Base-by-base conservation (phyloP, 1,140 invertebrate genomes). In the Ephestia elutella region DNA sequence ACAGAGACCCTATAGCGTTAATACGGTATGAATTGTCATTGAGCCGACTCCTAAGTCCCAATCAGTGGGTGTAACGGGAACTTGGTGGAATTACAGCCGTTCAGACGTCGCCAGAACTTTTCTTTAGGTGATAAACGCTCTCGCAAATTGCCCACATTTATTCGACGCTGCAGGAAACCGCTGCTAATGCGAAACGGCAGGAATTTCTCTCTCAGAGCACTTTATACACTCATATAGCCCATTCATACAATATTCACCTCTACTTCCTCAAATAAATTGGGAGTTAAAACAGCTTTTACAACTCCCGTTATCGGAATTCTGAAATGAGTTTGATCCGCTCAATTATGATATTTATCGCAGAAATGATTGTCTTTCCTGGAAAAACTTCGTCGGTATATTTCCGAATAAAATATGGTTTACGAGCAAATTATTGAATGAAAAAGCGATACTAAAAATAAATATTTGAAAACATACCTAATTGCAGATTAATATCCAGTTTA, bases 111-210 rank as follows among this genome's bases (percentile, higher is more conserved):
- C 69, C 65, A 67, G 70, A 76, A 83, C 76, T 81, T 83, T 86
- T 86, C 80, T 80, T 82, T 80, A 71, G 72, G 79, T 80, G 78
- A 86, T 82, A 80, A 82, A 82, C 76, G 79, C 65, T 75, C 71
- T 75, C 75, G 66, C 73, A 78, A 80, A 80, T 83, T 80, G 71
- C 75, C 71, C 69, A 73, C 76, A 80, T 80, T 82, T 83, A 75
- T 80, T 72, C 66, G 70, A 70, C 66, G 66, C 73, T 54, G 63
- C 54, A 65, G 75, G 66, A 71, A 75, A 71, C 72, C 72, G 68
- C 69, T 51, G 64, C 69, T 75, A 78, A 73, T 76, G 72, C 77
- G 70, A 56, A 68, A 57, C 49, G 63, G 53, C 59, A 62, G 66
- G 63, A 68, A 69, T 68, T 73, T 65, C 63, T 68, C 74, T 62